Evolutionary conservation across 2,888 invertebrate species (phyloP), one percentile per base, ranked within the genome.

Genomic region (Aplocera efformata): DNA sequence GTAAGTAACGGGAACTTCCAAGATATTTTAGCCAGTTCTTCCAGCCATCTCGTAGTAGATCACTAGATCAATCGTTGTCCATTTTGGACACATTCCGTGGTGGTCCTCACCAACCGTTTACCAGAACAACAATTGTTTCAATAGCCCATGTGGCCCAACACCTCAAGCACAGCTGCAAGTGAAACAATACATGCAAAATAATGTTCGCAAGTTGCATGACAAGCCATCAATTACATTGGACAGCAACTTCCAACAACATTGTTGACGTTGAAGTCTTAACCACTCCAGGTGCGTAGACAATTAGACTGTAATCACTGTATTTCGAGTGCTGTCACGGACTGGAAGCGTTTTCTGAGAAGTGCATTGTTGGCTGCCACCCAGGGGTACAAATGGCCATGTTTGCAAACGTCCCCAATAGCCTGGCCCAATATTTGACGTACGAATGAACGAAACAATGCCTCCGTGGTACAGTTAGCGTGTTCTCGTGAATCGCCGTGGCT

Each of bases 401-500:
- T 86, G 85, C 84, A 84, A 85, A 81, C 84, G 73, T 56, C 51
- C 73, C 79, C 74, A 81, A 85, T 81, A 73, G 65, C 65, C 66
- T 69, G 74, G 58, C 66, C 77, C 83, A 86, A 85, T 86, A 86
- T 88, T 88, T 86, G 85, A 80, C 62, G 67, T 83, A 68, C 72
- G 85, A 80, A 79, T 81, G 81, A 81, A 81, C 70, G 79, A 86
- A 85, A 86, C 86, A 88, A 86, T 76, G 74, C 77, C 68, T 62
- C 70, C 67, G 68, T 68, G 79, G 80, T 79, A 82, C 85, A 80
- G 81, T 79, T 79, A 76, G 72, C 74, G 68, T 72, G 79, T 79
- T 72, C 77, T 73, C 72, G 70, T 63, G 61, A 76, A 64, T 64
- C 67, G 67, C 61, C 63, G 59, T 63, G 60, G 71, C 69, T 63